Evolutionary conservation across 1,140 invertebrate species (phyloP).

Genomic region (Coptotermes formosanus): DNA sequence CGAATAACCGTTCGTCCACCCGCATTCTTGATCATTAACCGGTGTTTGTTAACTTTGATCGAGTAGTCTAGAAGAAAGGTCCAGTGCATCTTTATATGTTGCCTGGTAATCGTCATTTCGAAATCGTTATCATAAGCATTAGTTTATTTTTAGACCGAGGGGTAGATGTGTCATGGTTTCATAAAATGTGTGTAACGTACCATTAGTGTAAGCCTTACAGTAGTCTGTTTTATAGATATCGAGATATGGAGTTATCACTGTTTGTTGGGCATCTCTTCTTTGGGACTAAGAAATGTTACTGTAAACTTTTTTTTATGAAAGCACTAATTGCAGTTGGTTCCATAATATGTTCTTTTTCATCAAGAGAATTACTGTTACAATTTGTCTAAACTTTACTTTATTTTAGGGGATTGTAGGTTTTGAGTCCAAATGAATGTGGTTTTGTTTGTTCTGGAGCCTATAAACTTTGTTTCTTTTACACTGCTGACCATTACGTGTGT

Average conservation of each 20-base stretch:
- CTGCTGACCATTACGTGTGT: not conserved
- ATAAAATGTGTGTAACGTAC: slow-evolving; percentile 10
- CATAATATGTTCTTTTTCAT: not conserved
- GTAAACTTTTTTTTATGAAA: not conserved
- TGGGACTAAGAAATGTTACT: slow-evolving; percentile 15
- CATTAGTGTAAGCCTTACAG: slow-evolving; percentile 15
- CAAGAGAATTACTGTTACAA: not conserved
- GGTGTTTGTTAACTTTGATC: slow-evolving; percentile 32
- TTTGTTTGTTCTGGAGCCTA: not conserved
- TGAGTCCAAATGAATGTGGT: slow-evolving; percentile 6
- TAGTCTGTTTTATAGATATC: slow-evolving; percentile 17
- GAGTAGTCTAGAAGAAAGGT: slow-evolving; percentile 30
- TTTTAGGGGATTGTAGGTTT: slow-evolving; percentile 11
- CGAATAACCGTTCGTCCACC: slow-evolving; percentile 33
- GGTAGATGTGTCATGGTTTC: slow-evolving; percentile 22
- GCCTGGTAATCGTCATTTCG: slow-evolving; percentile 32
- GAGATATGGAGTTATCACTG: not conserved
- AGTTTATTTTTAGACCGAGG: slow-evolving; percentile 33
- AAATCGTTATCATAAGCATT: slow-evolving; percentile 33
- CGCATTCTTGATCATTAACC: slow-evolving; percentile 32
- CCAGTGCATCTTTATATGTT: slow-evolving; percentile 26
- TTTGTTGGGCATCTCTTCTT: slow-evolving; percentile 9
- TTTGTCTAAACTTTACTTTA: slow-evolving; percentile 14
- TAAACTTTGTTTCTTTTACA: not conserved
- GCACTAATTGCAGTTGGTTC: slow-evolving; percentile 4